These are phyloP conservation scores for Darevskia mixta DNA, from an alignment of 2,797 vertebrate species.

Conservation along the genomic window DNA sequence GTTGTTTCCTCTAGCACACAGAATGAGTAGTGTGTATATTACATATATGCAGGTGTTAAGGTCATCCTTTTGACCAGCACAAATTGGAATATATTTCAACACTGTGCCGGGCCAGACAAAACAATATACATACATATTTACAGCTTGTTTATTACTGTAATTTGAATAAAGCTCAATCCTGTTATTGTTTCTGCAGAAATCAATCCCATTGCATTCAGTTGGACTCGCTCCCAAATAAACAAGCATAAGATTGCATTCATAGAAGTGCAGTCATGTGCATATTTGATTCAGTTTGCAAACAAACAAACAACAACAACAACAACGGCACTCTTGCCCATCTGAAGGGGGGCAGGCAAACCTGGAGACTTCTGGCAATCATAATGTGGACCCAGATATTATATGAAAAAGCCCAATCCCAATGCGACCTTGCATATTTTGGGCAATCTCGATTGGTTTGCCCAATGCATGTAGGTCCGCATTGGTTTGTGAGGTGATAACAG, in stretches of 20 bases:
- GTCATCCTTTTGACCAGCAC: neutral
- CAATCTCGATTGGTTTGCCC: neutral
- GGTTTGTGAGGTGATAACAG: neutral
- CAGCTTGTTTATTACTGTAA: neutral
- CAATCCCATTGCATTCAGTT: neutral
- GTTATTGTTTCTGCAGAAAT: neutral
- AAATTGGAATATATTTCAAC: neutral
- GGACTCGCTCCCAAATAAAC: neutral
- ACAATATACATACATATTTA: neutral
- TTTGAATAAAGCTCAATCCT: neutral
- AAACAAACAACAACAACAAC: too few relatives aligned
- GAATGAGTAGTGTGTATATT: neutral
- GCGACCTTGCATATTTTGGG: neutral
- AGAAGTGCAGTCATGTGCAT: neutral
- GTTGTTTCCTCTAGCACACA: neutral
- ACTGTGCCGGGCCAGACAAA: neutral
- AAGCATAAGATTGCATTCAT: neutral
- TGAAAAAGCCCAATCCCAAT: neutral
- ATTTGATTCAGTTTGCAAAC: neutral
- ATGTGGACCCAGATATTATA: neutral
- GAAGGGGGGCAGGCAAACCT: too few relatives aligned
- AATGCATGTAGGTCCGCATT: neutral
- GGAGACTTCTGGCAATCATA: too few relatives aligned
- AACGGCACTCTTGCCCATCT: too few relatives aligned
- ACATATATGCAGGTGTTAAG: neutral